A percentile compares a stretch with the other conserved stretches of the same genome.
Evolutionary conservation across 2,113 vertebrate genomes (phyloP).

Genomic region (Macroglossus sobrinus): DNA sequence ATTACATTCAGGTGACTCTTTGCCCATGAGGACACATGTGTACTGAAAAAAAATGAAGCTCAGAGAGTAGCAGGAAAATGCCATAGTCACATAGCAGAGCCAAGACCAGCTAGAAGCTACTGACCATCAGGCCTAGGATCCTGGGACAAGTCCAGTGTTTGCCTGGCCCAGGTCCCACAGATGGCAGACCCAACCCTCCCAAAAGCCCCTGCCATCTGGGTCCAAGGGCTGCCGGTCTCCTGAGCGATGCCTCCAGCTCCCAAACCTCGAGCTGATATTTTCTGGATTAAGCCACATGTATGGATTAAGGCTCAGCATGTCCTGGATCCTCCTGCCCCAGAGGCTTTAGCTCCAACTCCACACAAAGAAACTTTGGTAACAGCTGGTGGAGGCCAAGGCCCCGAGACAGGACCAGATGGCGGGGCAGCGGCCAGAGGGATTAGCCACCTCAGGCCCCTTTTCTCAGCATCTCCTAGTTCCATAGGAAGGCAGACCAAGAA

Average conservation of each 20-base stretch:
- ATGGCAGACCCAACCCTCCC: not conserved
- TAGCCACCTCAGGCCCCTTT: fast-evolving
- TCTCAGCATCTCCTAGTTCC: not conserved
- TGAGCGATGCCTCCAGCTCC: constrained; percentile 63
- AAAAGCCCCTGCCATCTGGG: not conserved
- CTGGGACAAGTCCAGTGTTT: not conserved
- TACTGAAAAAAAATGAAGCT: not conserved
- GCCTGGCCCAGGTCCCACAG: not conserved
- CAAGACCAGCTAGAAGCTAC: not conserved
- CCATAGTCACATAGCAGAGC: not conserved
- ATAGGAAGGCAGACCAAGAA: not conserved
- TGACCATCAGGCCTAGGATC: not conserved
- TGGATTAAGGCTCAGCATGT: constrained; percentile 61
- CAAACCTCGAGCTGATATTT: constrained; percentile 76
- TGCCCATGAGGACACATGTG: fast-evolving
- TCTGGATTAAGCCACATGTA: constrained; percentile 72
- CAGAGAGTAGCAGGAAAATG: not conserved
- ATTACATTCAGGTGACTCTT: not conserved
- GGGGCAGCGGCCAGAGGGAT: not conserved
- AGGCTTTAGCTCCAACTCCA: constrained; percentile 39
- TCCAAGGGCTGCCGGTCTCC: constrained; percentile 60
- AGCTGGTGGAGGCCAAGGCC: constrained; percentile 74
- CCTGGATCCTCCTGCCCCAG: constrained; percentile 60
- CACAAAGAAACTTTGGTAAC: constrained; percentile 80
- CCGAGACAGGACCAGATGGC: not conserved